Percentiles rank a stretch among this genome's conserved stretches.
phyloP scores from a whole-genome alignment of 2,797 vertebrate genomes.

The Falco concolor region DNA sequence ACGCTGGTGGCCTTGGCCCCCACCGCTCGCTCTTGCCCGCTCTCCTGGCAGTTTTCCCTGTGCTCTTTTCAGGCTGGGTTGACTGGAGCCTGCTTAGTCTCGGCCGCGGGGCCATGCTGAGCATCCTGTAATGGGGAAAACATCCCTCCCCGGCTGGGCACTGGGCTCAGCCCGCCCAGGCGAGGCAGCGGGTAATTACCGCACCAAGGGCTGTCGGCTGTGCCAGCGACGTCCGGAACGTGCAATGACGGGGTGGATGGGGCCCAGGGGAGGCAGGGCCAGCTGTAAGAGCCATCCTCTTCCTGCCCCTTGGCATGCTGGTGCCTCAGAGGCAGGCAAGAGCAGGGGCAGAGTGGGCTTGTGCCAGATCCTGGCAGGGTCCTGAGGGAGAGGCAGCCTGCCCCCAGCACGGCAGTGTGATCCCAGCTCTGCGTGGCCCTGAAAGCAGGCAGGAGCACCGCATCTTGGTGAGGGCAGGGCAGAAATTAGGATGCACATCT shows the following conservation, averaged over 20 bases:
- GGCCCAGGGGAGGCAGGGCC: not conserved
- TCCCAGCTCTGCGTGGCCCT: not conserved
- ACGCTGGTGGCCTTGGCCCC: accelerated
- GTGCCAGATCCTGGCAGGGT: accelerated
- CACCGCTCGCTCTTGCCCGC: accelerated
- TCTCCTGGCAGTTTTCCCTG: not conserved
- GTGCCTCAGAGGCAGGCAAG: not conserved
- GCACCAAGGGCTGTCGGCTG: not conserved
- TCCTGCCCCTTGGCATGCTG: not conserved
- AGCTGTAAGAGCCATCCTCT: not conserved
- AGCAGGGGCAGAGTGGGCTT: accelerated
- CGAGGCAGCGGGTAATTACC: not conserved
- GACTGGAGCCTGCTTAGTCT: not conserved
- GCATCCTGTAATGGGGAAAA: slow-evolving; percentile 52
- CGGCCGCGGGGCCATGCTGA: not conserved
- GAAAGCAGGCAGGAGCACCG: not conserved
- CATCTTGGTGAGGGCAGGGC: not conserved
- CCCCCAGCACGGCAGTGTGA: not conserved
- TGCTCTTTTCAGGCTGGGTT: not conserved
- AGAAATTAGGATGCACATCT: not conserved
- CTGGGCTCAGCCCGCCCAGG: not conserved
- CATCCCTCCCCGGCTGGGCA: not conserved
- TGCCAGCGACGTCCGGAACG: not conserved
- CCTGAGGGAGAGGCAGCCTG: not conserved
- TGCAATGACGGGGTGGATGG: not conserved